Base-by-base conservation (phyloP, 64 coral and sea anemone genomes). In the Anthopleura sola region DNA sequence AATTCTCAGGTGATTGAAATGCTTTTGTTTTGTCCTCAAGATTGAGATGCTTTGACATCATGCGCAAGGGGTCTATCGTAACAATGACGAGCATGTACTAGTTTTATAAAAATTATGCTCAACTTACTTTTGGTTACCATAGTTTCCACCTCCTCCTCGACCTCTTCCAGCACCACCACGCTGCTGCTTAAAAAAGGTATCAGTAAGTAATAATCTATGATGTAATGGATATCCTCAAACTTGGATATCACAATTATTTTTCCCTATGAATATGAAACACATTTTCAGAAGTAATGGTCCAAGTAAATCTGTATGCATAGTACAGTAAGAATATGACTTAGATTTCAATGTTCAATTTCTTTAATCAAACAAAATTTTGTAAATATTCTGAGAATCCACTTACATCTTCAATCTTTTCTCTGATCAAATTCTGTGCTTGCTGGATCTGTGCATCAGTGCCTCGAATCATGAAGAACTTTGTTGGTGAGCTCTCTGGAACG, bases 401-500 rank as follows among this genome's bases (percentile, higher is more conserved):
- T 51, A 85, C 91, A 47, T 86, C 78, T 44, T 90, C 88, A 78
- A 89, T 86, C 29, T 94, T 94, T 50, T 94, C 92, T 53, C 88
- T 89, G 37, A 94, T 94, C 31, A 94, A 36, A 14, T 94, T 89
- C 51, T 94, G 87, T 5, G 92, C 92, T 83, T 94, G 92, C 78
- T 94, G 92, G 11, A 94, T 94, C 54, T 94, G 92, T 57, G 88
- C 86, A 50, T 94, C 92, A 36, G 92, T 94, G 19, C 92, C 92
- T 99, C 92, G 75, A 18, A 99, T 95, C 9, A 94, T 85, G 44
- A 99, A 99, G 40, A 80, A 85, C 28, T 94, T 91, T 78, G 92
- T 99, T 64, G 97, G 97, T 36, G 89, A 86, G 71, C 85, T 99
- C 86, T 99, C 97, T 49, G 97, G 97, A 68, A 94, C 87, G 19